These are phyloP conservation scores for Pinctada fucata DNA, from an alignment of 2,888 invertebrate species.

Conservation along the genomic window DNA sequence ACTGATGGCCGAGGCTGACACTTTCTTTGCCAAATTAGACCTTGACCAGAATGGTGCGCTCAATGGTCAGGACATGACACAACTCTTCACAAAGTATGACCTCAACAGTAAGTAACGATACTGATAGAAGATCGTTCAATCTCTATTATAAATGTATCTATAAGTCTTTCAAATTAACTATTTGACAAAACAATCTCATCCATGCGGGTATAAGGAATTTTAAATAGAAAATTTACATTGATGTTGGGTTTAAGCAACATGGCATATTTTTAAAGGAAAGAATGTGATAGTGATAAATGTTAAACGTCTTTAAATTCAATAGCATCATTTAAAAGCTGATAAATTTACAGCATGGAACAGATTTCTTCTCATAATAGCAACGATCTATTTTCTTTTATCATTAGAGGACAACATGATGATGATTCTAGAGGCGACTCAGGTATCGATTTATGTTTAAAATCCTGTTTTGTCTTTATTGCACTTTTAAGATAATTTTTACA, in stretches of 20 bases:
- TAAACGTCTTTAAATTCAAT: no score
- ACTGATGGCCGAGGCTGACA: constrained; percentile 51
- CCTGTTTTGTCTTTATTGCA: not conserved
- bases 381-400: not conserved
- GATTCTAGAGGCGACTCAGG: not conserved
- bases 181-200: no score
- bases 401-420: not conserved
- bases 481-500: not conserved
- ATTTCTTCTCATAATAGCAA: not conserved
- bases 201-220: no score
- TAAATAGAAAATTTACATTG: no score
- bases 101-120: constrained; percentile 43
- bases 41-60: constrained; percentile 51
- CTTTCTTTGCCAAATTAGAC: constrained; percentile 54
- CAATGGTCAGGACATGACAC: constrained; percentile 48
- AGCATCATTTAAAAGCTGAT: no score
- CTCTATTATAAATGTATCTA: not conserved
- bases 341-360: not conserved
- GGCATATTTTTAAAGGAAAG: no score
- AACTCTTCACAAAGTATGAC: constrained; percentile 48
- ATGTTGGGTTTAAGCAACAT: no score
- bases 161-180: no score
- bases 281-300: no score
- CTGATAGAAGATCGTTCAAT: not conserved
- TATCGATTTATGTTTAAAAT: not conserved